These are phyloP conservation scores for Harmothoe impar DNA, from an alignment of 2,888 invertebrate genomes.

Conservation along the genomic window DNA sequence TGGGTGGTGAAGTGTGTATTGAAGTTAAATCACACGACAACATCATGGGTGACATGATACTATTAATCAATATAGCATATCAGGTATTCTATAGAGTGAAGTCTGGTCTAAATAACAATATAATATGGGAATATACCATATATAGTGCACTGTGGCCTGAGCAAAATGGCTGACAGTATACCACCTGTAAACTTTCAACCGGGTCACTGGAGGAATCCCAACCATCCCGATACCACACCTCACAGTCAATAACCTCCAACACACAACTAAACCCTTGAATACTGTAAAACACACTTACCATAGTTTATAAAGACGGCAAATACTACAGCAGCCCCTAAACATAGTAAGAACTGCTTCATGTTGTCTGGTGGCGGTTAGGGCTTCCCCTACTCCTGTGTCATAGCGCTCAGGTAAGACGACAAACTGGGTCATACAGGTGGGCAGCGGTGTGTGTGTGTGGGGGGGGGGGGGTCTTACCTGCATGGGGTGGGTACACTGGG, in stretches of 20 bases:
- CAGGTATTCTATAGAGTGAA: too few species aligned
- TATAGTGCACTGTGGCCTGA: conserved; percentile 23
- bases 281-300: conserved; percentile 51
- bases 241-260: neutral
- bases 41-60: too few species aligned
- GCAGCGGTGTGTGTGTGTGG: conserved; percentile 29
- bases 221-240: neutral
- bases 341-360: conserved; percentile 66
- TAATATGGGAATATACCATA: too few species aligned
- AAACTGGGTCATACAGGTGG: neutral
- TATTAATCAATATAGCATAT: too few species aligned
- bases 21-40: too few species aligned
- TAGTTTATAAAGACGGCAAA: conserved; percentile 58
- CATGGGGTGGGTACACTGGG: neutral
- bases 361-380: conserved; percentile 46
- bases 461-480: conserved; percentile 6
- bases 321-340: conserved; percentile 62
- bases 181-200: conserved; percentile 4
- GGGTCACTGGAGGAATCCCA: conserved; percentile 1
- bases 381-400: neutral
- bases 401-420: neutral
- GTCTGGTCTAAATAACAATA: too few species aligned
- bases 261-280: neutral
- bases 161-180: conserved; percentile 63
- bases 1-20: too few species aligned